Base-by-base conservation (phyloP, 2,797 vertebrate species). In the Cuculus canorus region DNA sequence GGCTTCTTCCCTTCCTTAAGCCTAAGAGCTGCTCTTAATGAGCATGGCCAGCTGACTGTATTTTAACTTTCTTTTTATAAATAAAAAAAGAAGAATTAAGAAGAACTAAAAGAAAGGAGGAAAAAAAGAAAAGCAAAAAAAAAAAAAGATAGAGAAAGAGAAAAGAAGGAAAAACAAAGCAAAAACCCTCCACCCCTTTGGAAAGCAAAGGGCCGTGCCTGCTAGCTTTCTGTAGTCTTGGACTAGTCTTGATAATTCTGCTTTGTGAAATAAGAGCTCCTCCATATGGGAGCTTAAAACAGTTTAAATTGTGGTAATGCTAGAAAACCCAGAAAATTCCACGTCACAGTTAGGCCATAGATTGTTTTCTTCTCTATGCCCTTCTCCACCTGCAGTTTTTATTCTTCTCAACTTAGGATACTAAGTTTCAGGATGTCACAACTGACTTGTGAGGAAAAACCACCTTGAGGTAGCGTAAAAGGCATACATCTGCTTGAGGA, bases 291-390 rank as follows among this genome's bases (percentile, higher is more conserved):
- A 47, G 21, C 88, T 95, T 95, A 91, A 95, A 95, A 94, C 89
- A 85, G 83, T 90, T 92, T 33, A 87, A 88, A 35, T 94, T 85
- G 81, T 79, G 89, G 90, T 77, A 77, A 80, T 69, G 68, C 76
- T 77, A 64, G 88, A 80, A 95, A 96, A 87, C 21, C 57, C 75
- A 92, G 93, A 93, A 92, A 94, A 80, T 94, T 83, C 90, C 69
- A 21, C 54, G 68, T 83, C 78, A 9, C 86, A 68, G 43, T 94
- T 88, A 87, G 75, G 35, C 64, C 8, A 1, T 18, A 32, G 71
- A 33, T 81, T 57, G 63, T 82, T 93, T 92, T 73, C 33, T 83
- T 81, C 61, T 41, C 59, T 48, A 7, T 17, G 22, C 50, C 39
- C 63, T 88, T 43, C 16, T 76, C 32, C 43, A 78, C 92, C 80